Evolutionary conservation across 2,113 vertebrate species (phyloP).

Genomic region (Anoura caudifer): DNA sequence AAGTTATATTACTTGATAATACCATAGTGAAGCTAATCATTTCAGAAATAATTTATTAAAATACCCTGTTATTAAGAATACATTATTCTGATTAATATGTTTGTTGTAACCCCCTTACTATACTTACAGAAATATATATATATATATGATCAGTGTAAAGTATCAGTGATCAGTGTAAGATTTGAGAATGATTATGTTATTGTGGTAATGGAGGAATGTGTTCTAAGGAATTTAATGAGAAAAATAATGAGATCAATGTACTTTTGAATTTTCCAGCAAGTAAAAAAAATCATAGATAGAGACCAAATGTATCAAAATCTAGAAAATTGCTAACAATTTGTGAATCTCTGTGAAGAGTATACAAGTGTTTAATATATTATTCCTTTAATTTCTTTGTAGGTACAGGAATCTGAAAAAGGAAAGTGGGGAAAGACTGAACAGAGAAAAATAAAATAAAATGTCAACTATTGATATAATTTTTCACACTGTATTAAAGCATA

Average conservation of each 20-base stretch:
- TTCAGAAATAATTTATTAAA: not conserved
- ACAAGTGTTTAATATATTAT: not conserved
- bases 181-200: not conserved
- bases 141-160: not conserved
- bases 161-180: not conserved
- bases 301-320: not conserved
- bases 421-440: not conserved
- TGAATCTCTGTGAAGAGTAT: not conserved
- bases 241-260: not conserved
- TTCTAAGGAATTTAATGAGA: not conserved
- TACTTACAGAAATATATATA: not conserved
- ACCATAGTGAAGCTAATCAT: not conserved
- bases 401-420: not conserved
- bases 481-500: not conserved
- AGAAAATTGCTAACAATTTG: not conserved
- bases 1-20: not conserved
- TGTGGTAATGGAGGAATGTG: not conserved
- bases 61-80: not conserved
- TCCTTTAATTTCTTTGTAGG: not conserved
- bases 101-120: not conserved
- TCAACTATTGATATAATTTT: not conserved
- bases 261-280: not conserved
- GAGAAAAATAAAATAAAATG: not conserved
- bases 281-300: not conserved
- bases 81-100: not conserved